phyloP scores from a whole-genome alignment of 2,797 vertebrate genomes.

The Lemur catta region DNA sequence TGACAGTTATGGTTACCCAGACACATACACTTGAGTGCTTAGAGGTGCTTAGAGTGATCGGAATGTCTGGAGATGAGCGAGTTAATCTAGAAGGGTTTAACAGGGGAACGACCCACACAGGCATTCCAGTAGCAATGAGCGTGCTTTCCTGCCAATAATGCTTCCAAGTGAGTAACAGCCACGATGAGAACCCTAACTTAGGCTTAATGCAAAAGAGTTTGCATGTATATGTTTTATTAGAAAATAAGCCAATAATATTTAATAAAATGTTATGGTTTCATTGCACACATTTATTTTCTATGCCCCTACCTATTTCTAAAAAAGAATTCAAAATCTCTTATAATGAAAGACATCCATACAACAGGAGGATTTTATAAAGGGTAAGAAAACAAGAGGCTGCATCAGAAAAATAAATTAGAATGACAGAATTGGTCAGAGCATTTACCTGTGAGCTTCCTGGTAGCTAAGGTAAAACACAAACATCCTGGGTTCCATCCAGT shows the following conservation, averaged over 20 bases:
- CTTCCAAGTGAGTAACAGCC: neutral
- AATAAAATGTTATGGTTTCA: conserved; percentile 22
- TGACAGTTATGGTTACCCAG: conserved; percentile 66
- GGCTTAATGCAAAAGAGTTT: conserved; percentile 16
- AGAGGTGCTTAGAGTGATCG: conserved; percentile 9
- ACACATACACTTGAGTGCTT: conserved; percentile 31
- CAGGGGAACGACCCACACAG: neutral
- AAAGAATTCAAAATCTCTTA: conserved; percentile 32
- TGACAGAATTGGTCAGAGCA: neutral
- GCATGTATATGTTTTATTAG: neutral
- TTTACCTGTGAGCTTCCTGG: neutral
- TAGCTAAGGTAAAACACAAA: neutral
- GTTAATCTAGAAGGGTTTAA: conserved; percentile 23
- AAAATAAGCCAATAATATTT: neutral
- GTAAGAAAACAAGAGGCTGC: neutral
- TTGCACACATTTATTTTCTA: conserved; percentile 5
- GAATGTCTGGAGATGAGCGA: conserved; percentile 41
- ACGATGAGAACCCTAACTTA: neutral
- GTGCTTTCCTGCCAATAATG: conserved; percentile 16
- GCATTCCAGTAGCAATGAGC: neutral
- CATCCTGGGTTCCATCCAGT: neutral
- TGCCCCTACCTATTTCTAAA: neutral
- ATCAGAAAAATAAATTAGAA: neutral
- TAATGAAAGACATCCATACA: neutral
- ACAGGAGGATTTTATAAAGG: neutral